A percentile compares a stretch with the other conserved stretches of the same genome.
Conservation (phyloP, 2,797 vertebrate species). For the Phrynocephalus forsythii region DNA sequence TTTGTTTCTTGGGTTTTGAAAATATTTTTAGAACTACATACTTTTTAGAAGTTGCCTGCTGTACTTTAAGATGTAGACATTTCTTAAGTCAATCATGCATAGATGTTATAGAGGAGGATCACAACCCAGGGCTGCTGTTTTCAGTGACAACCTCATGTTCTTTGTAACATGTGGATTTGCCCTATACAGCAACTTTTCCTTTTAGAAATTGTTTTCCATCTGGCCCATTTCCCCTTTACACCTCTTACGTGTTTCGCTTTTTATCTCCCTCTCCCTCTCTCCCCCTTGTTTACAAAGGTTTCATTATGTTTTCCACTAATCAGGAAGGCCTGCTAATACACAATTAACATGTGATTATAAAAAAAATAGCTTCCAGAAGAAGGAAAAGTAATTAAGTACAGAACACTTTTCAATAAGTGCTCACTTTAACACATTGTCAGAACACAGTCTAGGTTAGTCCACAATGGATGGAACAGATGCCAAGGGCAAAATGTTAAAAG, state of each 20-base stretch:
- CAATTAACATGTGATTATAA: constrained; percentile 87
- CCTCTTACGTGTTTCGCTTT: constrained; percentile 66
- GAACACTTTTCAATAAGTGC: constrained; percentile 85
- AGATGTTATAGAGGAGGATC: background rate
- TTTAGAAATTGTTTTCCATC: background rate
- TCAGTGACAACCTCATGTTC: background rate
- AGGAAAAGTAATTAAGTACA: constrained; percentile 86
- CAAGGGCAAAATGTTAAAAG: constrained; percentile 84
- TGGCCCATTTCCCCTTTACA: constrained; percentile 49
- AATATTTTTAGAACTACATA: background rate
- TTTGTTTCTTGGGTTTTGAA: background rate
- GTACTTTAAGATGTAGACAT: background rate
- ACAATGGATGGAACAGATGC: constrained; percentile 83
- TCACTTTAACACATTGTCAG: constrained; percentile 80
- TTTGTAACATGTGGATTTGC: background rate
- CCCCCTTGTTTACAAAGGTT: constrained; percentile 85
- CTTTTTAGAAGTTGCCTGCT: background rate
- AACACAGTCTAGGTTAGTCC: constrained; percentile 77
- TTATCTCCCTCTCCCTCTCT: constrained; percentile 65
- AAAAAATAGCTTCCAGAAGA: constrained; percentile 85
- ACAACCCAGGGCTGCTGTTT: background rate
- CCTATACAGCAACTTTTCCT: background rate
- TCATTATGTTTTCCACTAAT: constrained; percentile 88
- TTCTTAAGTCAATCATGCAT: background rate
- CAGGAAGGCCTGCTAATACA: constrained; percentile 84